Base-by-base conservation (phyloP, 2,888 invertebrate genomes). In the Pyrochroa serraticornis region DNA sequence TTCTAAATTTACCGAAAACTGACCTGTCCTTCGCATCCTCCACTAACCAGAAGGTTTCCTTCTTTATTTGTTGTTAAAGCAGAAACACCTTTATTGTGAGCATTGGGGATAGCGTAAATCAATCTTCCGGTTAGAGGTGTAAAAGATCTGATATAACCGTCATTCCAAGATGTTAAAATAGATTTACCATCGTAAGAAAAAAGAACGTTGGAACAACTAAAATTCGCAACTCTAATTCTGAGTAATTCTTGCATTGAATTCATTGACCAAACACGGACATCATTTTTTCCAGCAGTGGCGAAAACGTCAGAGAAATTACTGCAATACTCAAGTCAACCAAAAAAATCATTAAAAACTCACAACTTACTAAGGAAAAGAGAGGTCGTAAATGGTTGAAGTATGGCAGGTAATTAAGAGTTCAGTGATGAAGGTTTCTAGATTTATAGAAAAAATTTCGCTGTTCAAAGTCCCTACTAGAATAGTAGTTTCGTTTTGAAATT, bases 1-100 rank as follows among this genome's bases (percentile, higher is more conserved):
- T 35, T 9, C 36, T 3, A 35, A 3, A 3, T 9, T n/a, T 5
- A 30, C 38, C 8, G 6, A 8, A 41, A 12, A 36, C 41, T 32
- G 8, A 58, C 91, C 82, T 95, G 93, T n/a, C 95, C 96, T 74
- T 95, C 95, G 61, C 92, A 91, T 3, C 95, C 96, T 0, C 96
- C 96, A 42, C 92, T 94, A 42, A 96, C 85, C 47, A 97, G 83
- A 14, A 86, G 84, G 9, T 81, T 81, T 0, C 90, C 90, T 67
- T 88, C 85, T 2, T 82, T 82, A 0, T 92, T 90, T 64, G 89
- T 84, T 14, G 89, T 88, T 35, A 97, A 78, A 0, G 95, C 92
- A 0, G 95, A 93, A 0, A 92, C 90, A 51, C 93, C 93, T 75
- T 93, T 93, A 69, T 92, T 90, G 75, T 97, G 96, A 0, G 95